Evolutionary conservation across 2,888 invertebrate genomes (phyloP).

Genomic region (Aproaerema taeniolella): DNA sequence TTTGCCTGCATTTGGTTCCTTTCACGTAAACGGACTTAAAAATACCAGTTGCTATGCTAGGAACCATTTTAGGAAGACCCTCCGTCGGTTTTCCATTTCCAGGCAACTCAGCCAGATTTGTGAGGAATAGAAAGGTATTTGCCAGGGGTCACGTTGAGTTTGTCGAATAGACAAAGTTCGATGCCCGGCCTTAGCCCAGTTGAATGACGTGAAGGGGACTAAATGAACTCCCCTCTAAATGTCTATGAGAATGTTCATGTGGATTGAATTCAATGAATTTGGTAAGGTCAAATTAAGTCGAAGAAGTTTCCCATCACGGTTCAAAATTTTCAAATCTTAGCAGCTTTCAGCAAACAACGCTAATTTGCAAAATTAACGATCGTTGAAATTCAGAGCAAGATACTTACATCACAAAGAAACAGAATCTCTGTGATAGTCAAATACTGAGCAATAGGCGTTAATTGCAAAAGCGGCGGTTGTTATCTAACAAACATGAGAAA

Average conservation of each 20-base stretch:
- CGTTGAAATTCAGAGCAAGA: no score
- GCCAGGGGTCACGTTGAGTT: constrained; percentile 33
- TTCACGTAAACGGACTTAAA: constrained; percentile 41
- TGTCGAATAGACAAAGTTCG: constrained; percentile 62
- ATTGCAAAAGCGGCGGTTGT: constrained; percentile 20
- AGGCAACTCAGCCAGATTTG: not conserved
- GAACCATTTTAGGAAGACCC: constrained; percentile 34
- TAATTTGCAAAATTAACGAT: no score
- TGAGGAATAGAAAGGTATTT: constrained; percentile 12
- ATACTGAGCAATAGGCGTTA: constrained; percentile 26
- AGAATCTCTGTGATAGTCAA: no score
- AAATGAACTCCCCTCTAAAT: constrained; percentile 17
- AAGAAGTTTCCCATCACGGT: not conserved
- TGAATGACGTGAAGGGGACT: constrained; percentile 66
- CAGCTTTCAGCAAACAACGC: no score
- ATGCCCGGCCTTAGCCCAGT: constrained; percentile 72
- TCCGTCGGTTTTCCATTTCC: constrained; percentile 9
- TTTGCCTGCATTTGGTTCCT: constrained; percentile 48
- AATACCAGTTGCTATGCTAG: constrained; percentile 31
- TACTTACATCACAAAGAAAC: not conserved
- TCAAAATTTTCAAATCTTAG: no score
- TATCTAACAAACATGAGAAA: constrained; percentile 24
- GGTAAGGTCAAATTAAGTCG: not conserved
- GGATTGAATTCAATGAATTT: not conserved
- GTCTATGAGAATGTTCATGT: not conserved